Evolutionary conservation across 1,140 invertebrate species (phyloP).

Genomic region (Trichonephila inaurata): DNA sequence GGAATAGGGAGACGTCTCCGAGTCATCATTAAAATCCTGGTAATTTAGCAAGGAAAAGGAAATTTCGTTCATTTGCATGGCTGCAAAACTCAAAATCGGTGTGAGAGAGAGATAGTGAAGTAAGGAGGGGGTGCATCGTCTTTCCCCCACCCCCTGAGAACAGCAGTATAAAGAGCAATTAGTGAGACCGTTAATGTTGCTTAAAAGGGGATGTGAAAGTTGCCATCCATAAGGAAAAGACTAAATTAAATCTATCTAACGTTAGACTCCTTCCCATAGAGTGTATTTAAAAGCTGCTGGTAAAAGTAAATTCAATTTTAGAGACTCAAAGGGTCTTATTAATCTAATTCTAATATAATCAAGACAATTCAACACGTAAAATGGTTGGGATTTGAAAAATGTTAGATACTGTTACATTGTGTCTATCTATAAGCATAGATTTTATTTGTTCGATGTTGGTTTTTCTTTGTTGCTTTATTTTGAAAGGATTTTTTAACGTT

Average conservation of each 20-base stretch:
- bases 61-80: slow-evolving; percentile 26
- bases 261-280: background rate
- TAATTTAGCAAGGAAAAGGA: slow-evolving; percentile 35
- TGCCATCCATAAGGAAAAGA: slow-evolving; percentile 21
- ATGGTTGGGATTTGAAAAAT: background rate
- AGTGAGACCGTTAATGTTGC: slow-evolving; percentile 16
- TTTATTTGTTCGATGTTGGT: no score
- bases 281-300: background rate
- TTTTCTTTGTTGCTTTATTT: no score
- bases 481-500: no score
- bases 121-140: background rate
- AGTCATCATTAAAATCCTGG: slow-evolving; percentile 38
- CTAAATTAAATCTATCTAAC: slow-evolving; percentile 24
- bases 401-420: background rate
- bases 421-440: no score
- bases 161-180: slow-evolving; percentile 34
- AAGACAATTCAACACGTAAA: slow-evolving; percentile 8
- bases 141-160: background rate
- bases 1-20: background rate
- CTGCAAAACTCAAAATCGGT: slow-evolving; percentile 23
- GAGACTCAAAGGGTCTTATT: background rate
- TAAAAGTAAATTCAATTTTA: background rate
- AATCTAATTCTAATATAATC: slow-evolving; percentile 16
- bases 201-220: slow-evolving; percentile 16
- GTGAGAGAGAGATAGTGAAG: background rate